Base-by-base conservation (phyloP, 2,113 vertebrate genomes). In the Oryzias celebensis region DNA sequence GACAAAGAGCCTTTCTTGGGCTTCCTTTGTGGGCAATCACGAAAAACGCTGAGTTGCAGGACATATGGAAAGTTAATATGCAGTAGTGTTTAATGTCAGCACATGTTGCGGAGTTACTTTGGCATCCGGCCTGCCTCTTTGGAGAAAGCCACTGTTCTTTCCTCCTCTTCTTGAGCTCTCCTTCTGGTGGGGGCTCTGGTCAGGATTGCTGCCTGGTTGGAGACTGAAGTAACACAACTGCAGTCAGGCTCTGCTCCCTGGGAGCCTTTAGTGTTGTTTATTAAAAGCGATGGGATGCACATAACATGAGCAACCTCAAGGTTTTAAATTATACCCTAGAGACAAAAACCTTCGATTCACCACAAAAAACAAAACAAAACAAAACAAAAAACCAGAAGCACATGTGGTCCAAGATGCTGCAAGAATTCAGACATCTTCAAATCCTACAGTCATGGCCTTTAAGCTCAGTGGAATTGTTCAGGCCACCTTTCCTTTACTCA, bases 71-170 rank as follows among this genome's bases (percentile, higher is more conserved):
- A 92, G 90, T 85, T 88, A 85, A 92, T 90, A 83, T 88, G 84
- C 86, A 77, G 86, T 83, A 85, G 89, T 89, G 89, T 90, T 92
- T 90, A 92, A 90, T 90, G 91, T 93, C 92, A 92, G 91, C 91
- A 92, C 90, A 91, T 91, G 91, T 90, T 89, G 89, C 65, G 79
- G 81, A 91, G 90, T 91, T 89, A 90, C 83, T 90, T 89, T 92
- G 92, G 91, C 91, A 77, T 90, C 78, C 60, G 82, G 80, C 88
- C 82, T 79, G 84, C 82, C 84, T 90, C 85, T 88, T 75, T 77
- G 84, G 87, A 86, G 86, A 90, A 85, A 79, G 88, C 87, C 66
- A 18, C 71, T 73, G 76, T 81, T 88, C 83, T 85, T 86, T 86
- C 81, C 85, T 80, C 75, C 75, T 70, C 65, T 53, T 58, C 63